These are phyloP conservation scores for Mallotus villosus DNA, from an alignment of 2,797 vertebrate species.

Conservation along the genomic window DNA sequence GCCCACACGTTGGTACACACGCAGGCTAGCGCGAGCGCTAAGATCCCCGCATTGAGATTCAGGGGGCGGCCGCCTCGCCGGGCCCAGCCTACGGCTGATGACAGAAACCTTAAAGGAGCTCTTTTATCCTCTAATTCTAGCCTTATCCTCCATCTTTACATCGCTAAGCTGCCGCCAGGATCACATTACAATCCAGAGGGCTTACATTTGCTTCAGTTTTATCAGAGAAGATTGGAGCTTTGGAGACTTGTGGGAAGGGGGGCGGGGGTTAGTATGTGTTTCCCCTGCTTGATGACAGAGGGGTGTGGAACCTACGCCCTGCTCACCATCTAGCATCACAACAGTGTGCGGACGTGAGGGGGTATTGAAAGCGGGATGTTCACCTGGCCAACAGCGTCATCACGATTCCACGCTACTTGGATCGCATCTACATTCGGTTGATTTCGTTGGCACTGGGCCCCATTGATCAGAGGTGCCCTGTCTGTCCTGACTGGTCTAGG, in stretches of 20 bases:
- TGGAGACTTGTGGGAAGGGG: constrained; percentile 9
- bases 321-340: neutral
- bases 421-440: too few relatives aligned
- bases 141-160: constrained; percentile 65
- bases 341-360: neutral
- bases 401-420: too few relatives aligned
- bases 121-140: constrained; percentile 59
- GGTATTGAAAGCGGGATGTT: neutral
- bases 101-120: constrained; percentile 58
- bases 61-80: constrained; percentile 30
- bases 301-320: neutral
- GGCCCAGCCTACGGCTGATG: constrained; percentile 33
- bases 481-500: too few relatives aligned
- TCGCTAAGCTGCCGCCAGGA: constrained; percentile 56
- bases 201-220: constrained; percentile 58
- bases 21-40: neutral
- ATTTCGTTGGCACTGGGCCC: constrained; percentile 15
- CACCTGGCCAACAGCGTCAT: too few relatives aligned
- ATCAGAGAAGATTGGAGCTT: constrained; percentile 35
- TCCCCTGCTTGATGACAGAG: constrained; percentile 17
- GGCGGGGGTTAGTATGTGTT: constrained; percentile 36
- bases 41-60: constrained; percentile 61
- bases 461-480: constrained; percentile 30
- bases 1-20: neutral
- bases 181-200: constrained; percentile 56